Percentiles rank a stretch among this genome's conserved stretches.
Evolutionary conservation across 2,888 invertebrate genomes (phyloP).

Genomic region (Chaetoderma sp.): DNA sequence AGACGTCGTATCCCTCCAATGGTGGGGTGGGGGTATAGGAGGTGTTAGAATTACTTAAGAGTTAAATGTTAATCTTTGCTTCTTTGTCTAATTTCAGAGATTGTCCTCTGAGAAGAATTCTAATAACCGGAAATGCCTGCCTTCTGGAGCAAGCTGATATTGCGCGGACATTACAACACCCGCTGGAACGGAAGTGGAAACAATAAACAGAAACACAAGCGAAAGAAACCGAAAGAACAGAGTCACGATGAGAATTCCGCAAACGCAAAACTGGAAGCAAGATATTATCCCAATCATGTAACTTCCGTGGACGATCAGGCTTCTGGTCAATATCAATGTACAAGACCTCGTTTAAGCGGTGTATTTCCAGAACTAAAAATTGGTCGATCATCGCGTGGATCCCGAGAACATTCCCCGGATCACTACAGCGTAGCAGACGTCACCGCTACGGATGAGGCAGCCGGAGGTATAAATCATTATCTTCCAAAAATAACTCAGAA

Average conservation of each 20-base stretch:
- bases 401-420: too few species aligned
- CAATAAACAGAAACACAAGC: not conserved
- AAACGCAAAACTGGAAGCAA: not conserved
- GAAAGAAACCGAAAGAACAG: not conserved
- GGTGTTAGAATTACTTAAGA: too few species aligned
- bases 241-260: not conserved
- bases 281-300: not conserved
- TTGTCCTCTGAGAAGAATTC: too few species aligned
- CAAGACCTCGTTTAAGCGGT: not conserved
- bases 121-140: too few species aligned
- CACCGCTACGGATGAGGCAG: not conserved
- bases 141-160: not conserved
- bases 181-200: not conserved
- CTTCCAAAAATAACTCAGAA: not conserved
- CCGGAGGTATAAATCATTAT: not conserved
- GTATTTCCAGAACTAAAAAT: not conserved
- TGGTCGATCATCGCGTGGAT: too few species aligned
- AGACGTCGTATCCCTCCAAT: too few species aligned
- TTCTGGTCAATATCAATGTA: too few species aligned
- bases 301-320: not conserved
- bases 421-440: too few species aligned
- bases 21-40: too few species aligned
- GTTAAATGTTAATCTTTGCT: too few species aligned
- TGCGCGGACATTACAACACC: not conserved
- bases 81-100: too few species aligned